These are phyloP conservation scores for Conopomorpha cramerella DNA, from an alignment of 1,140 invertebrate genomes.

Conservation along the genomic window DNA sequence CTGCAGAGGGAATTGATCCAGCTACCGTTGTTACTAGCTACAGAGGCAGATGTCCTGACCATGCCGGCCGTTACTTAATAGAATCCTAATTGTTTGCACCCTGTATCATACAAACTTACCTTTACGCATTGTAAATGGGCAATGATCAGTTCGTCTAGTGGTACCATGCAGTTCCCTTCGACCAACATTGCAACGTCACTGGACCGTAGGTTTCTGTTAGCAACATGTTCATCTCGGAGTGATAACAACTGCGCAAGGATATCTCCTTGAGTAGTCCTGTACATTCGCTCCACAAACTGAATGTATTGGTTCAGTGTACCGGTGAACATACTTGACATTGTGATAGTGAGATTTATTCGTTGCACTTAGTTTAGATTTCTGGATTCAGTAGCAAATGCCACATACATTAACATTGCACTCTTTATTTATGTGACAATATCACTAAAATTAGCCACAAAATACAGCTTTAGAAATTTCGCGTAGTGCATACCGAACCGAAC, in stretches of 20 bases:
- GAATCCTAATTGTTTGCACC: too few relatives aligned
- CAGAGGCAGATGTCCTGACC: too few relatives aligned
- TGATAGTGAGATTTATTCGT: background rate
- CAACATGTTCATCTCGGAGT: constrained; percentile 75
- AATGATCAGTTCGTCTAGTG: constrained; percentile 80
- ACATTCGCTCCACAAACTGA: constrained; percentile 58
- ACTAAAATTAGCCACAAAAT: too few relatives aligned
- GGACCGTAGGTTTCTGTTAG: constrained; percentile 69
- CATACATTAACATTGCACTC: too few relatives aligned
- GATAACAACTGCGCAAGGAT: constrained; percentile 71
- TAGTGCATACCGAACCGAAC: too few relatives aligned
- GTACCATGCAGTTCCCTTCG: constrained; percentile 71
- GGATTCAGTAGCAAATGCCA: too few relatives aligned
- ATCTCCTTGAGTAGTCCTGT: constrained; percentile 62
- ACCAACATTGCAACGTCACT: constrained; percentile 73
- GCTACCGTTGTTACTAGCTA: too few relatives aligned
- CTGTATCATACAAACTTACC: too few relatives aligned
- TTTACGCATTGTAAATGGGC: constrained; percentile 73
- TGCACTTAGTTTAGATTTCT: background rate
- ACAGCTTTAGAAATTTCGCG: too few relatives aligned
- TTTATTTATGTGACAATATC: too few relatives aligned
- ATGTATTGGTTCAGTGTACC: constrained; percentile 56
- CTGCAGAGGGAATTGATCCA: too few relatives aligned
- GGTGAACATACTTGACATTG: constrained; percentile 26
- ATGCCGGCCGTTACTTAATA: too few relatives aligned